Base-by-base conservation (phyloP, 2,888 invertebrate genomes). In the Eurytoma adleriae region DNA sequence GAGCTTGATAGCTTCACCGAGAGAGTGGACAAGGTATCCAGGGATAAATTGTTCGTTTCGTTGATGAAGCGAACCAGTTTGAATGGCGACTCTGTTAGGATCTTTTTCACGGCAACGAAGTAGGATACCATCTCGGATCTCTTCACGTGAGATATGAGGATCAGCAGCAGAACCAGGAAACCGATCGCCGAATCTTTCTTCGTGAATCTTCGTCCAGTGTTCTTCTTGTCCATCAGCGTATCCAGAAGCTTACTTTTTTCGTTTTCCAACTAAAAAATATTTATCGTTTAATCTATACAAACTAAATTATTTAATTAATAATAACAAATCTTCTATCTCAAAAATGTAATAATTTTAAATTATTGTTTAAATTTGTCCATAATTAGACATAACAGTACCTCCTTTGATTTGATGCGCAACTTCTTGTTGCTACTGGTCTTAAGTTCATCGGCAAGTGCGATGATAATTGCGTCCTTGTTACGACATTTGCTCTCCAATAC, bases 401-500 rank as follows among this genome's bases (percentile, higher is more conserved):
- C 64, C 14, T 24, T 73, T 12, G n/a, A 52, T n/a, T 54, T 73
- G 1, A 64, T 1, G 1, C 57, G 56, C 1, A 59, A 20, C n/a
- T 54, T 62, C 12, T 66, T 64, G 13, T 20, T 48, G n/a, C 16
- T 27, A 12, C 18, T 64, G 0, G 14, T 59, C 14, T 57, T 73
- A 50, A 85, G n/a, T 50, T 84, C 84, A 50, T 85, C 81, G 4
- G 83, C 79, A 40, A 86, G 56, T 2, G 81, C 83, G 5, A 79
- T 76, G 3, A 85, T 85, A 72, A 86, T 83, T 18, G 79, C 79
- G 16, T 84, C 84, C 66, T 86, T 85, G 27, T 71, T 81, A 0
- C 84, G 83, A 62, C 84, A 85, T 27, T 83, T 84, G 12, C 56
- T 71, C 56, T 85, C 84, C 18, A 85, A 56, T 10, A 81, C 56